Base-by-base conservation (phyloP, 1,140 invertebrate genomes). In the Cheumatopsyche charites region DNA sequence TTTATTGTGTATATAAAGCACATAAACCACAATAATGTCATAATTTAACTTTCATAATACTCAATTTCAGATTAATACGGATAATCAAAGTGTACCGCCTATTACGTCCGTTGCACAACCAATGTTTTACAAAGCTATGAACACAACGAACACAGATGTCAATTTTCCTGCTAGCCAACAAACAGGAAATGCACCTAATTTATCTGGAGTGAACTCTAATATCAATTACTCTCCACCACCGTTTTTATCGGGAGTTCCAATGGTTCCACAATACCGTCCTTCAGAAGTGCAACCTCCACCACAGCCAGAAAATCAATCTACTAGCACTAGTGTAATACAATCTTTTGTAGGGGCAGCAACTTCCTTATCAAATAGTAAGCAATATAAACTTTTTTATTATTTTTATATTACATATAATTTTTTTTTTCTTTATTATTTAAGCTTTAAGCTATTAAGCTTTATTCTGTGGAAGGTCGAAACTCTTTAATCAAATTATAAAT, bases 221-320 rank as follows among this genome's bases (percentile, higher is more conserved):
- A 25, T 49, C 17, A 67, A 62, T 47, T 75, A 73, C 15, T 77
- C 81, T 26, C 80, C 82, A 4, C 76, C 77, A 52, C 79, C 80
- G 42, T 85, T 85, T 74, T 76, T 85, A 26, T 80, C 82, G 21
- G 83, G 83, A 58, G 82, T 85, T 2, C 83, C 83, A 17, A 82
- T 85, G 82, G 83, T 85, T 67, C 70, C 75, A 4, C 75, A 71
- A 23, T 52, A 74, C 25, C 66, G 63, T 13, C 73, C 78, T 74
- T 43, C 76, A 77, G 43, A 70, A 78, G 36, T 66, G 17, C 43
- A 69, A 49, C 63, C n/a, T n/a, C n/a, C 70, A 42, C 21, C 9
- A 4, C 55, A 58, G 25, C 9, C 21, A 5, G 70, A 74, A 67
- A 49, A 68, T 62, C 47, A 62, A 41, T 21, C 41, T 77, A 70